Conservation (phyloP, 2,888 invertebrate species). For the Chrysolina americana region DNA sequence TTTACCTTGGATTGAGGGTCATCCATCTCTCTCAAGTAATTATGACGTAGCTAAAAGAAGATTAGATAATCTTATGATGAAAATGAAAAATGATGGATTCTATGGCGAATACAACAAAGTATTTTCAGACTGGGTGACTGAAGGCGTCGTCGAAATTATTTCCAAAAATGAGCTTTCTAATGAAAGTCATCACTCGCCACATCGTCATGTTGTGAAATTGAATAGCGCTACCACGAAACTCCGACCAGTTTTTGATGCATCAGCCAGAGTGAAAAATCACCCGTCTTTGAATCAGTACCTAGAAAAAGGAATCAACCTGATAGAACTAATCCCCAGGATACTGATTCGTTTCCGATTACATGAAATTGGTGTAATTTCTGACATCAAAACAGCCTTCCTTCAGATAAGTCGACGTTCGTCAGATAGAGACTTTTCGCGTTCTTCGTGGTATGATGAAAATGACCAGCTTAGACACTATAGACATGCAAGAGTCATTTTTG, state of each 20-base stretch:
- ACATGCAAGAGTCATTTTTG: conserved; percentile 43
- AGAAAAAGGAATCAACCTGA: conserved; percentile 46
- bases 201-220: not conserved
- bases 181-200: not conserved
- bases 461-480: conserved; percentile 35
- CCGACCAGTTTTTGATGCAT: conserved; percentile 58
- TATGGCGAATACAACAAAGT: no score
- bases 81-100: no score
- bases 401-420: conserved; percentile 41
- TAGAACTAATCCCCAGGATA: conserved; percentile 51
- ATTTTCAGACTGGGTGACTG: no score
- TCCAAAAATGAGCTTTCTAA: no score
- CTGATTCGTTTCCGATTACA: no score
- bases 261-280: conserved; percentile 47
- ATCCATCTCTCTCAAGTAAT: conserved; percentile 5
- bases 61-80: not conserved
- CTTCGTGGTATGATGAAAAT: conserved; percentile 52
- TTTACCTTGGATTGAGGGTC: conserved; percentile 5
- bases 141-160: no score
- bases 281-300: conserved; percentile 48
- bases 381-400: conserved; percentile 55
- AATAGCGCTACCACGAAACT: not conserved
- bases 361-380: no score
- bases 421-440: conserved; percentile 40
- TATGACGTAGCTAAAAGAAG: not conserved